Evolutionary conservation across 2,888 invertebrate genomes (phyloP), one percentile per base, ranked within the genome.

Genomic region (Megaustenia siamemsis): DNA sequence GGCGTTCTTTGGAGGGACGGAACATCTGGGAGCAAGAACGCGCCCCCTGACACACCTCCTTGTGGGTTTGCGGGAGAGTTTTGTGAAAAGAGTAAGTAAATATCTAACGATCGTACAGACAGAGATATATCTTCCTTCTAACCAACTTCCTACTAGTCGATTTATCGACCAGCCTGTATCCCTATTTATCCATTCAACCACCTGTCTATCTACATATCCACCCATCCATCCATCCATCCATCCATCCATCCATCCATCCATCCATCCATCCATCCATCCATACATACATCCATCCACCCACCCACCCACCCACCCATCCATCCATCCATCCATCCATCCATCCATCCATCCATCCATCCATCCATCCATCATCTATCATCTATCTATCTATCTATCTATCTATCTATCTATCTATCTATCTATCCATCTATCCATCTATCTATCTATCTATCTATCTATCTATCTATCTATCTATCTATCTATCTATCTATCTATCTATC

Each of bases 51-150:
- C 4, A 97, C 97, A 89, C 98, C 98, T 1, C 95, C 95, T 43
- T 98, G 98, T 94, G 98, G 98, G 12, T 98, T 98, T 94, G 95
- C 96, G 76, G 97, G 97, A 83, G 97, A 98, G 94, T 49, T 63
- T 10, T 82, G 82, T 45, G 8, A 66, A 49, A 43, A 75, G 43
- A 6, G 82, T 85, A 32, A 40, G 76, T 49, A 1, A 32, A 49
- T 56, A 18, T 35, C 0, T n/a, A n/a, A n/a, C n/a, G n/a, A n/a
- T n/a, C n/a, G n/a, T n/a, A n/a, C n/a, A n/a, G n/a, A n/a, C n/a
- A n/a, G n/a, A n/a, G 49, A 49, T 10, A 5, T 68, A n/a, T 28
- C 3, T 4, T 56, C 56, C n/a, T 24, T 10, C 5, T 56, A 56
- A 24, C 5, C n/a, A 56, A 4, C 56, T 56, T 4, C n/a, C 56